Evolutionary conservation across 2,797 vertebrate species (phyloP), one percentile per base, ranked within the genome.

Genomic region (Argentina silus): DNA sequence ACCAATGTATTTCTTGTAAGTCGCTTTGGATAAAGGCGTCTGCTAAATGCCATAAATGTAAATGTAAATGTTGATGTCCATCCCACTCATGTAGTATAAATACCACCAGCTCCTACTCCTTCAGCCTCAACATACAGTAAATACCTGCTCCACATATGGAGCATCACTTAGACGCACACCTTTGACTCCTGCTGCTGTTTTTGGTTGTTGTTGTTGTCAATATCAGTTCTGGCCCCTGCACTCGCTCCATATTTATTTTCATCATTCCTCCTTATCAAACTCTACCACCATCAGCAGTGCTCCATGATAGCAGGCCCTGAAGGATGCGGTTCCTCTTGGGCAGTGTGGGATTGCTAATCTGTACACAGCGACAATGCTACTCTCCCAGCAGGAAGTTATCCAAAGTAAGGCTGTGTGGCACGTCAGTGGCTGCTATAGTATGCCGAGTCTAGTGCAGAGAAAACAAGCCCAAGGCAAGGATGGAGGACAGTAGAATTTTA

Each of bases 201-300:
- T 11, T 60, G 9, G 19, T 60, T 60, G 21, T 78, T 84, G 82
- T 66, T 7, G 56, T 66, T 70, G 81, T 88, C 91, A 72, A 67
- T 89, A 89, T 70, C 83, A 78, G 73, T 89, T 86, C 60, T 82
- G 57, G 73, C 75, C 36, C 76, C 67, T 78, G 79, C 81, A 12
- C 2, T 67, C 73, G 19, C 61, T 80, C 65, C 80, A 83, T 80
- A 75, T 87, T 90, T 91, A 84, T 73, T 85, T 77, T 81, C 59
- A 74, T 85, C 84, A 85, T 84, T 83, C 83, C 91, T 87, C 87
- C 82, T 83, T 80, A 73, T 86, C 14, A 3, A 80, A 77, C 76
- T 48, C 17, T 69, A 19, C 73, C 73, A 79, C 70, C 84, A 84
- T 17, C 53, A 55, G 80, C 85, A 79, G 89, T 80, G 78, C 78